Conservation (phyloP, 37 sponge, comb jelly and placozoan species). For the Agelas oroides region DNA sequence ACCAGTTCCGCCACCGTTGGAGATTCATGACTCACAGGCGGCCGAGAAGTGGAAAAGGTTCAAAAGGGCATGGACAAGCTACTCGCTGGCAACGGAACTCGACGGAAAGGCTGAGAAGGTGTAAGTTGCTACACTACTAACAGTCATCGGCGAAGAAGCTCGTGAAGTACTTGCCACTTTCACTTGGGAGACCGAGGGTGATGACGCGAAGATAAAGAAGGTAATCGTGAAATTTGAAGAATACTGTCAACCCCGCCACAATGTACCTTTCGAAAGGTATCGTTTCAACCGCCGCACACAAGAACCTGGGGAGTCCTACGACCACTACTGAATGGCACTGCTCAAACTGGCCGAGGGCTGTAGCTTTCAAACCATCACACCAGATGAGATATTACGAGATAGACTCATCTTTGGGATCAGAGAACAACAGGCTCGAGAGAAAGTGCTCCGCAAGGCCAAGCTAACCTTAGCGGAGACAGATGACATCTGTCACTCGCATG, state of each 20-base stretch:
- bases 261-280: constrained; percentile 48
- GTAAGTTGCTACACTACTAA: constrained; percentile 39
- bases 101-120: constrained; percentile 20
- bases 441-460: constrained; percentile 7
- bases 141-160: constrained; percentile 53
- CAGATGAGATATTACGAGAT: constrained; percentile 20
- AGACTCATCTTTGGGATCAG: constrained; percentile 26
- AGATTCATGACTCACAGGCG: constrained; percentile 32
- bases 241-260: constrained; percentile 34
- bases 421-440: constrained; percentile 10
- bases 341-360: constrained; percentile 22
- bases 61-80: constrained; percentile 50
- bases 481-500: constrained; percentile 41
- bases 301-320: constrained; percentile 44
- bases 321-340: constrained; percentile 40
- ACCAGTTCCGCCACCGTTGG: constrained; percentile 18
- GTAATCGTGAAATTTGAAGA: constrained; percentile 33
- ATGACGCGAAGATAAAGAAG: constrained; percentile 26
- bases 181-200: constrained; percentile 39
- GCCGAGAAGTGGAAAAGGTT: constrained; percentile 58
- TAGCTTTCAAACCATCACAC: not conserved
- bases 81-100: constrained; percentile 36
- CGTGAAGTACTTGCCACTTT: constrained; percentile 48
- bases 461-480: constrained; percentile 19
- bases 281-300: constrained; percentile 40